Base-by-base conservation (phyloP, 2,113 vertebrate genomes). In the Pseudopodoces humilis region DNA sequence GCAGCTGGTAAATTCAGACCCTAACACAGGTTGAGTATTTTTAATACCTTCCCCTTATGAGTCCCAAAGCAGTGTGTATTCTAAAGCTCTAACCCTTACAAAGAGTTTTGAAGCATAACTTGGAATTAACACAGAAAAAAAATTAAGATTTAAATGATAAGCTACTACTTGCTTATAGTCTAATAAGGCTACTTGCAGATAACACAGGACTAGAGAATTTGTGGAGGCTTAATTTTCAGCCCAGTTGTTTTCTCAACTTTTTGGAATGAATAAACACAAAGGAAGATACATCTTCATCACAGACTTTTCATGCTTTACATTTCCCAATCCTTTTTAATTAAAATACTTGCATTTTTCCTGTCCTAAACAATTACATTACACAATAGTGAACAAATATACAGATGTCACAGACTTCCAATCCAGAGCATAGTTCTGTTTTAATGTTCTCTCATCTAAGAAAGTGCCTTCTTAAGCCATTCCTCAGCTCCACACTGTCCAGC, bases 121-220 rank as follows among this genome's bases (percentile, higher is more conserved):
- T 92, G 13, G 58, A 96, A 78, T 82, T 94, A 86, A 78, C 53
- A 95, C 35, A 94, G 55, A 85, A 95, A 92, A n/a, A 95, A 83
- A 80, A 19, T 39, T 39, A 39, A 83, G 78, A 96, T 92, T 83
- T 47, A 56, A 88, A 60, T 16, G 37, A 92, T 83, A 90, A 89
- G 49, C 4, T 39, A 39, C 39, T 43, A 43, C 37, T 79, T 94
- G 76, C 83, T 67, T 89, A 95, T 6, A 43, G 43, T 12, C 39
- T 39, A 94, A 94, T 78, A 91, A 90, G 79, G 53, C 27, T 82
- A 33, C 31, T 88, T 86, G 33, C 1, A 4, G 94, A 94, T 94
- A 96, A 95, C 52, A 82, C 4, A 52, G 46, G 62, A 74, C 63
- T 62, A 24, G 37, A 88, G 50, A 89, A 56, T 58, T 71, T 67